Base-by-base conservation (phyloP, 92 coral and sea anemone species). In the Pocillopora meandrina region DNA sequence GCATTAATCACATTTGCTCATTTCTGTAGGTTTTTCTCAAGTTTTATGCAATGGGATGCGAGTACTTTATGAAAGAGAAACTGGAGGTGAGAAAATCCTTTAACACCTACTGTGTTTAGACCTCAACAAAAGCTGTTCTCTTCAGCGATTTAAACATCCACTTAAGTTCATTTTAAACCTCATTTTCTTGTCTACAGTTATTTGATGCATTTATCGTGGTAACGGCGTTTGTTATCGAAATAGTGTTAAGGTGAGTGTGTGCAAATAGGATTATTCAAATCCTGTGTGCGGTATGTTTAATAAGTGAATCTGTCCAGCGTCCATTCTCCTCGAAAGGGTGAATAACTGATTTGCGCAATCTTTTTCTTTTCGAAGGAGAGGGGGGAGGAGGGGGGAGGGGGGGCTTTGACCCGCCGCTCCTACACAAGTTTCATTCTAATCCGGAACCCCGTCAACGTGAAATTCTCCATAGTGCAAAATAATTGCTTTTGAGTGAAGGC, bases 161-260 rank as follows among this genome's bases (percentile, higher is more conserved):
- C 70, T n/a, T 26, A 2, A 2, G 14, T 23, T 1, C 17, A 3
- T 19, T n/a, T 18, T 17, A 59, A 12, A n/a, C 33, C 21, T 65
- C 2, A 19, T 1, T 67, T 67, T 21, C 1, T 8, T 35, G 52
- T 42, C 52, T 42, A 21, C 63, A 93, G 97, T 60, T 92, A 31
- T 89, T 93, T 63, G 97, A 93, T 64, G 95, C 92, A 1, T 59
- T 82, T 58, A 80, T 93, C 21, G 90, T 93, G 7, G 20, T 91
- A 1, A 74, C 89, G 68, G 93, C 97, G 13, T 86, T 93, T 65
- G 70, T 61, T n/a, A 66, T 91, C 57, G 97, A 93, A 86, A 71
- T 93, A 23, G 61, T 91, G 5, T 75, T 93, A 21, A 91, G 93
- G 97, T 93, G 72, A 72, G 81, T 55, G 18, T 31, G 0, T 26